These are phyloP conservation scores for Quadroppia sp. DNA, from an alignment of 2,888 invertebrate genomes.

Conservation along the genomic window DNA sequence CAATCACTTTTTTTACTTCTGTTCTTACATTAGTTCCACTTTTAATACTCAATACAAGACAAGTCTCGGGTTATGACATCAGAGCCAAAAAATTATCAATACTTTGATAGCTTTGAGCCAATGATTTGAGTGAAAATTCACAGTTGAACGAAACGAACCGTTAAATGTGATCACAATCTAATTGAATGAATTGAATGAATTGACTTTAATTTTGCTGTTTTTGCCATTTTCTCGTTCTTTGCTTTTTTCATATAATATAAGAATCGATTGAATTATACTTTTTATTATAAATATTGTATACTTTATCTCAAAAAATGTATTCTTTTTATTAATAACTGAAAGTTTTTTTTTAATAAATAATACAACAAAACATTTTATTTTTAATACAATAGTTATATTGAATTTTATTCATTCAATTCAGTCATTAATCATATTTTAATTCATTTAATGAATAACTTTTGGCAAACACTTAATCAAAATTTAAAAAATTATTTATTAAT, in stretches of 20 bases:
- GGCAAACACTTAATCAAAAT: no score
- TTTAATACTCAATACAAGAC: no score
- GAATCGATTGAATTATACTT: neutral
- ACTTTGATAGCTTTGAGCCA: neutral
- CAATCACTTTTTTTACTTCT: neutral
- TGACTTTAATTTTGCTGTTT: neutral
- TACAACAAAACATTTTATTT: no score
- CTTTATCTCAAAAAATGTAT: no score
- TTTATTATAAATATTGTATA: no score
- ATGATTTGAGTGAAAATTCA: neutral
- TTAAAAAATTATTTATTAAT: no score
- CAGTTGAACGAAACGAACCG: neutral
- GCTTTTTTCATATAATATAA: neutral
- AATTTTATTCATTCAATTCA: neutral
- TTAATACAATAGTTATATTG: no score
- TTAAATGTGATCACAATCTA: neutral
- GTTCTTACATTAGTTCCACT: neutral
- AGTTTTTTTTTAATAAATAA: no score
- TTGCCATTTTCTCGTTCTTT: neutral
- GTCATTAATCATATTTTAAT: no score
- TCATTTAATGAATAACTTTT: no score
- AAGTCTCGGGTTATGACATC: neutral
- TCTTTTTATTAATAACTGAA: no score
- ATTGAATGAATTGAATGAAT: neutral
- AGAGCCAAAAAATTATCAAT: conserved; percentile 2